Percentiles rank a stretch among this genome's conserved stretches.
phyloP scores from a whole-genome alignment of 2,888 invertebrate species.

The Cheiracanthium punctorium region DNA sequence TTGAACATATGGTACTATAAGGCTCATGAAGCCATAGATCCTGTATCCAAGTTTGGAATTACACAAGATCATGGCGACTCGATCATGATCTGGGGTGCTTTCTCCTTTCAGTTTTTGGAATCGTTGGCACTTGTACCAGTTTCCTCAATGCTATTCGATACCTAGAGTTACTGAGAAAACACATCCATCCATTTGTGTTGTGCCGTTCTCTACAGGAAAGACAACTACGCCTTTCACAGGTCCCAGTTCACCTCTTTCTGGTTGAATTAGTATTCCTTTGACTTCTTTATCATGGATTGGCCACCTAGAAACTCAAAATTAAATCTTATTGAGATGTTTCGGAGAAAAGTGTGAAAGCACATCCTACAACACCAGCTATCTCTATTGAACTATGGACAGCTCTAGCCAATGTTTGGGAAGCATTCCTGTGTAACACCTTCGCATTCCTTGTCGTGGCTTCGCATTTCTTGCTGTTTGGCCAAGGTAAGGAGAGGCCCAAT shows the following conservation, averaged over 20 bases:
- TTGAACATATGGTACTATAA: too few species aligned
- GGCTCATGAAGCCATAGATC: not conserved
- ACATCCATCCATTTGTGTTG: not conserved
- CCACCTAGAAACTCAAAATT: not conserved
- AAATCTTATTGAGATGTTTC: not conserved
- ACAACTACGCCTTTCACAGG: not conserved
- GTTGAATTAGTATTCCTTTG: not conserved
- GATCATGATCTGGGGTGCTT: not conserved
- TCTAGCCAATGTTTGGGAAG: not conserved
- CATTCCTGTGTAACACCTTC: not conserved
- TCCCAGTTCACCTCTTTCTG: not conserved
- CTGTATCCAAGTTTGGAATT: not conserved
- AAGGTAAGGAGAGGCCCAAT: not conserved
- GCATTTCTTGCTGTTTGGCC: not conserved
- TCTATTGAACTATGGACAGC: not conserved
- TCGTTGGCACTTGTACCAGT: not conserved
- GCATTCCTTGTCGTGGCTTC: not conserved
- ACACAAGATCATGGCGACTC: not conserved
- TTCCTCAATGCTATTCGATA: not conserved
- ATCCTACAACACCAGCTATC: not conserved
- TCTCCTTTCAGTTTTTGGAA: not conserved
- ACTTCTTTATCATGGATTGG: not conserved
- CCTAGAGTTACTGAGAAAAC: not conserved
- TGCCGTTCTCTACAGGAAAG: too few species aligned
- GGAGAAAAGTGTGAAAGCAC: not conserved